Evolutionary conservation across 92 coral and sea anemone genomes (phyloP).

Genomic region (Palythoa caribaeorum): DNA sequence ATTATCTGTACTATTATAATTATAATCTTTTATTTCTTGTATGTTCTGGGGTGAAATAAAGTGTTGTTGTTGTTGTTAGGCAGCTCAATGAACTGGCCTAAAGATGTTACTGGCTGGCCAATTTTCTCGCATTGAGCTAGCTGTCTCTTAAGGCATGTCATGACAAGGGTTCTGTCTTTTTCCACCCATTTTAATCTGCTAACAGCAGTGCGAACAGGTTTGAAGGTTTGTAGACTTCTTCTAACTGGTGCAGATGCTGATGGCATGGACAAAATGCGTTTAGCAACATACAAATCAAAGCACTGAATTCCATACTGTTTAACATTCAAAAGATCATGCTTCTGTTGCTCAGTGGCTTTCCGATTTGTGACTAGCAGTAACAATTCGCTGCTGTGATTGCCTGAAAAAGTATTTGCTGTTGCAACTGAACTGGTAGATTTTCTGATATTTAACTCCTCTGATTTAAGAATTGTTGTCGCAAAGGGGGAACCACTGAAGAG

Average conservation of each 20-base stretch:
- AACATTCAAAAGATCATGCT: slow-evolving; percentile 2
- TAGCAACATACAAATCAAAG: neutral
- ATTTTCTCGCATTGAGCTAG: neutral
- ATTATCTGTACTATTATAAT: too few relatives aligned
- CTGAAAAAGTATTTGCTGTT: neutral
- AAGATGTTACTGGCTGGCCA: neutral
- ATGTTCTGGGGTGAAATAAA: too few relatives aligned
- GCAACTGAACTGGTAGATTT: neutral
- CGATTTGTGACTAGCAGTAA: neutral
- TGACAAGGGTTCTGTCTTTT: slow-evolving; percentile 20
- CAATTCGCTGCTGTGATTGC: slow-evolving; percentile 7
- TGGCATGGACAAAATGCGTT: neutral
- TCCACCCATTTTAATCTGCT: slow-evolving; percentile 5
- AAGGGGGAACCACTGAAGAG: neutral
- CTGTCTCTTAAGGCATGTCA: neutral
- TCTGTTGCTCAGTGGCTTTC: neutral
- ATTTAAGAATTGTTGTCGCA: neutral
- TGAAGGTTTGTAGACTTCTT: slow-evolving; percentile 21
- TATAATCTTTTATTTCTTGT: too few relatives aligned
- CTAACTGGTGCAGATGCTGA: neutral
- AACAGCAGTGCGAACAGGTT: neutral
- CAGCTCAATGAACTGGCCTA: slow-evolving; percentile 6
- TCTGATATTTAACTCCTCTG: neutral
- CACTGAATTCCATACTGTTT: slow-evolving; percentile 2
- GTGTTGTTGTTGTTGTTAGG: too few relatives aligned